Percentiles rank a stretch among this genome's conserved stretches.
These are phyloP conservation scores for Agrotis segetum DNA, from an alignment of 2,888 invertebrate species.

Conservation along the genomic window DNA sequence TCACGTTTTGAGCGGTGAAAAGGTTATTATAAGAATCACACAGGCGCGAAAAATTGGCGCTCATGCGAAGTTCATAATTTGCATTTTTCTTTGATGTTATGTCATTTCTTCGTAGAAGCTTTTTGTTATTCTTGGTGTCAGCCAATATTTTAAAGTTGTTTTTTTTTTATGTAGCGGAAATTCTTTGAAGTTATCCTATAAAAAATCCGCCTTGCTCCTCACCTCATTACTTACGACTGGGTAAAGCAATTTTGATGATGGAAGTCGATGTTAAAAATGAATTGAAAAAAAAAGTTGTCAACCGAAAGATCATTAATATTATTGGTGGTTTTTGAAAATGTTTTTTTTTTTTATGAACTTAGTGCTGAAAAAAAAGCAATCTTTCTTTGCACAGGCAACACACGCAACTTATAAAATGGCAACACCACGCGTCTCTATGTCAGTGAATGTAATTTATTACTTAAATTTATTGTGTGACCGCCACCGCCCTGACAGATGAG, in stretches of 20 bases:
- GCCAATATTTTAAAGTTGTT: neutral
- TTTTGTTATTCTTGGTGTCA: neutral
- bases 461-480: slow-evolving; percentile 44
- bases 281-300: no score
- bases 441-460: slow-evolving; percentile 40
- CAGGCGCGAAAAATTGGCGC: neutral
- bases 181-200: no score
- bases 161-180: no score
- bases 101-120: neutral
- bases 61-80: neutral
- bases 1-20: neutral
- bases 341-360: no score
- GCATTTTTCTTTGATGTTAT: neutral
- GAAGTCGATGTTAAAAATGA: no score
- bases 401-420: slow-evolving; percentile 21
- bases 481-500: slow-evolving; percentile 11
- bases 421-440: slow-evolving; percentile 30
- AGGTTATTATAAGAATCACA: neutral
- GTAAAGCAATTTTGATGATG: no score
- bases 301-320: no score
- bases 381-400: slow-evolving; percentile 20
- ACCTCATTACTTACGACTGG: no score
- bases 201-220: no score
- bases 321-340: no score
- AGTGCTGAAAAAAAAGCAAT: no score